A percentile compares a stretch with the other conserved stretches of the same genome.
phyloP scores from a whole-genome alignment of 2,888 invertebrate genomes.

The Dasysyrphus albostriatus region DNA sequence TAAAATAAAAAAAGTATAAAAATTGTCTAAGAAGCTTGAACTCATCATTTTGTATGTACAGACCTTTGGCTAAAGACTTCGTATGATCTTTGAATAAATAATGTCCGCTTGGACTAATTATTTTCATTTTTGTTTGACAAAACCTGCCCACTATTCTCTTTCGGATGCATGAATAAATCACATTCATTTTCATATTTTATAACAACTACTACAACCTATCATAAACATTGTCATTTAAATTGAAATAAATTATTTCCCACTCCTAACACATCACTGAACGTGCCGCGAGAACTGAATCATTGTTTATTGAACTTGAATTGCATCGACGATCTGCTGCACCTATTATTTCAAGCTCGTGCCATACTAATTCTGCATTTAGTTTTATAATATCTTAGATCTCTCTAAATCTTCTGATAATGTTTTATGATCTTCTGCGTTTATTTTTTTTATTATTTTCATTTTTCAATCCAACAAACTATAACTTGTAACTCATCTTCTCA shows the following conservation, averaged over 20 bases:
- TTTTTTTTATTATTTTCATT: not conserved
- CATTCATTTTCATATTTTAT: not conserved
- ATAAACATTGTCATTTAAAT: constrained; percentile 13
- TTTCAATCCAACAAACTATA: not conserved
- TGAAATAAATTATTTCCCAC: constrained; percentile 32
- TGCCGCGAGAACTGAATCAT: constrained; percentile 24
- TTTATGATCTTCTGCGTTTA: not conserved
- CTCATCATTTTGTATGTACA: not conserved
- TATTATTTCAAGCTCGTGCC: constrained; percentile 14
- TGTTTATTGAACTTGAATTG: constrained; percentile 43
- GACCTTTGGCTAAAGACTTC: not conserved
- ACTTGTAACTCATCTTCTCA: not conserved
- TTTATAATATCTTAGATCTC: not conserved
- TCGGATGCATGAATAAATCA: not conserved
- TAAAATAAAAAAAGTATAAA: not conserved
- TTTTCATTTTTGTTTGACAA: not conserved
- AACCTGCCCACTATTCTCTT: not conserved
- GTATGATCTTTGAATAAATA: not conserved
- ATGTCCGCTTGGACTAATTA: not conserved
- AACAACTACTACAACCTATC: constrained; percentile 1
- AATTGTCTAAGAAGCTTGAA: not conserved
- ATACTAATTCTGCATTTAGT: not conserved
- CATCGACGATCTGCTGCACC: constrained; percentile 34
- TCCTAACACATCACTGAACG: constrained; percentile 8
- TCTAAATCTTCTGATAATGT: not conserved